These are phyloP conservation scores for Temnothorax curvispinosus DNA, from an alignment of 1,140 invertebrate genomes.

Conservation along the genomic window DNA sequence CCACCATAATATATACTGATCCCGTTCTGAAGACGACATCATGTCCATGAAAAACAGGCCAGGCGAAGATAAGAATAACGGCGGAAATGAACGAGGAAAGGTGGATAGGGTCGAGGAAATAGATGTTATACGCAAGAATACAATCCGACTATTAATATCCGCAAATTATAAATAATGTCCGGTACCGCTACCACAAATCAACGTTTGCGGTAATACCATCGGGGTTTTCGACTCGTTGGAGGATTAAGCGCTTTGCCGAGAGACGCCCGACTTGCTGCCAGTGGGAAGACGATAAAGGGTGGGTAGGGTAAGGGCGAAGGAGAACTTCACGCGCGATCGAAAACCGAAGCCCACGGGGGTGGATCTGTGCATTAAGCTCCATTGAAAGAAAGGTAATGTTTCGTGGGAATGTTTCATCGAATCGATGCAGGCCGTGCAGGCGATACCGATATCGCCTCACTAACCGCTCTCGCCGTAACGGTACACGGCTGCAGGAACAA, in stretches of 20 bases:
- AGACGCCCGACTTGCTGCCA: constrained; percentile 61
- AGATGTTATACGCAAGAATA: constrained; percentile 25
- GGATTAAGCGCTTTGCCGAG: constrained; percentile 76
- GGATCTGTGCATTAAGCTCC: constrained; percentile 67
- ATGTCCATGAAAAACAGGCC: background rate
- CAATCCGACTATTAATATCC: constrained; percentile 73
- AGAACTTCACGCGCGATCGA: constrained; percentile 55
- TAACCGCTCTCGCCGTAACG: constrained; percentile 42
- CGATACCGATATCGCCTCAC: constrained; percentile 61
- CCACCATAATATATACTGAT: constrained; percentile 3
- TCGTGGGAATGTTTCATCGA: constrained; percentile 58
- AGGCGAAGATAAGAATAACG: constrained; percentile 3
- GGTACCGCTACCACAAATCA: constrained; percentile 75
- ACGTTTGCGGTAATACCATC: constrained; percentile 77
- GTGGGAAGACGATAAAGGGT: constrained; percentile 61
- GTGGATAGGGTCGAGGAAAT: background rate
- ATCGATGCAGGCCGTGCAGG: constrained; percentile 44
- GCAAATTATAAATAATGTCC: constrained; percentile 80
- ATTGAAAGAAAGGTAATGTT: constrained; percentile 51
- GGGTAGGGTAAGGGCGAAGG: background rate
- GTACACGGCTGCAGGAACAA: constrained; percentile 5
- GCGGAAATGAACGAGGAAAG: constrained; percentile 16
- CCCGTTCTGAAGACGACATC: background rate
- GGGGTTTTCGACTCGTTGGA: constrained; percentile 67
- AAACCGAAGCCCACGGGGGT: constrained; percentile 65